Evolutionary conservation across 1,140 invertebrate genomes (phyloP).

Genomic region (Bathynomus jamesi): DNA sequence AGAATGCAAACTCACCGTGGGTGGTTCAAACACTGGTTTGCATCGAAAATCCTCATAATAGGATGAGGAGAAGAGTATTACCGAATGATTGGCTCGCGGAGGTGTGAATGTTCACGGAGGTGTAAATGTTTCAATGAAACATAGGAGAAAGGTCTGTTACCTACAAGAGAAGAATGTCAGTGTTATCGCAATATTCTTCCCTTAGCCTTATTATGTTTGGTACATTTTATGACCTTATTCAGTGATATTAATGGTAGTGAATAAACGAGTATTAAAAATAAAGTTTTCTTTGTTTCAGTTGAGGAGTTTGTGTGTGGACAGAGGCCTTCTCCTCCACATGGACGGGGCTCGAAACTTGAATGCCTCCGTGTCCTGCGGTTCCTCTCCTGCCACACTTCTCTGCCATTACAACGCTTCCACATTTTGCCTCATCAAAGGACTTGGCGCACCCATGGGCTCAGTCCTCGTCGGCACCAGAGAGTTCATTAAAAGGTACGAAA

Average conservation of each 20-base stretch:
- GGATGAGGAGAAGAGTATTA: slow-evolving; percentile 73
- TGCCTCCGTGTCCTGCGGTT: slow-evolving; percentile 59
- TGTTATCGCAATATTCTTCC: too few species aligned
- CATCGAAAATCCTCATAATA: slow-evolving; percentile 89
- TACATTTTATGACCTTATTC: too few species aligned
- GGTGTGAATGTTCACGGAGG: too few species aligned
- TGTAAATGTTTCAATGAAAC: too few species aligned
- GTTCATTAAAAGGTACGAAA: slow-evolving; percentile 61
- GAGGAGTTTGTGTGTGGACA: slow-evolving; percentile 53
- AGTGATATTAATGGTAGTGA: too few species aligned
- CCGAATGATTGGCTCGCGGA: slow-evolving; percentile 70
- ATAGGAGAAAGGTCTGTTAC: too few species aligned
- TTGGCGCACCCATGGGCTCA: slow-evolving; percentile 82
- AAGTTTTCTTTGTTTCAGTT: slow-evolving; percentile 50
- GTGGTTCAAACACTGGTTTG: slow-evolving; percentile 70
- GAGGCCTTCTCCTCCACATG: slow-evolving; percentile 69
- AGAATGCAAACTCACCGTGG: slow-evolving; percentile 58
- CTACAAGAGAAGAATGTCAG: too few species aligned
- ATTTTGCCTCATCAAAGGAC: slow-evolving; percentile 77
- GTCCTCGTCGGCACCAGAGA: slow-evolving; percentile 65
- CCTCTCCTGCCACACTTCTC: slow-evolving; percentile 53
- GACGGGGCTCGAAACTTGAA: slow-evolving; percentile 92
- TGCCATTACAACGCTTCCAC: slow-evolving; percentile 67
- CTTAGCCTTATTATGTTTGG: too few species aligned
- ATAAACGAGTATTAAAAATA: not conserved